phyloP scores from a whole-genome alignment of 2,113 vertebrate species.

The Ailuropoda melanoleuca region DNA sequence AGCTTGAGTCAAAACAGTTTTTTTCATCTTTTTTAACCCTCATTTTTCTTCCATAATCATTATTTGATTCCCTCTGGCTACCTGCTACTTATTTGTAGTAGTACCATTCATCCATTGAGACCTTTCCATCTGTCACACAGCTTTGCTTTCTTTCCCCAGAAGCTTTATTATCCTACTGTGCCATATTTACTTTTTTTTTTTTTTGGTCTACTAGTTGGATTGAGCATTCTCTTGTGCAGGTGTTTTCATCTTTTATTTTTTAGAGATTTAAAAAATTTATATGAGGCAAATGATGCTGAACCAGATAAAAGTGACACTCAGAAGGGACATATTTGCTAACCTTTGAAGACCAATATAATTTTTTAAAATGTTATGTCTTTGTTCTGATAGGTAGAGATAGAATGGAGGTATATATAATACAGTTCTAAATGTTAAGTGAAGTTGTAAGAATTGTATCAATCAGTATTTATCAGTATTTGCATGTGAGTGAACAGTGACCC shows the following conservation, averaged over 20 bases:
- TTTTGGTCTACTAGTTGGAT: conserved; percentile 77
- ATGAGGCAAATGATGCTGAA: conserved; percentile 46
- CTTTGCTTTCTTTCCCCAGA: conserved; percentile 88
- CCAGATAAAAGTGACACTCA: conserved; percentile 13
- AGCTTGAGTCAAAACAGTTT: conserved; percentile 70
- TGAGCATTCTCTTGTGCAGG: conserved; percentile 70
- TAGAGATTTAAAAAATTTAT: conserved; percentile 38
- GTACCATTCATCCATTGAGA: conserved; percentile 93
- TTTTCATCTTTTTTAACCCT: conserved; percentile 85
- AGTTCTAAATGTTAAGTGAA: conserved; percentile 47
- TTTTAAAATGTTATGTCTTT: neutral
- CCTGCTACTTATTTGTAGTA: conserved; percentile 89
- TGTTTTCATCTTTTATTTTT: conserved; percentile 54
- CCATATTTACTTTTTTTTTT: conserved; percentile 80
- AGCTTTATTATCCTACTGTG: conserved; percentile 87
- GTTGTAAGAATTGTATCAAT: neutral
- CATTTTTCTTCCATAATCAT: conserved; percentile 90
- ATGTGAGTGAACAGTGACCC: neutral
- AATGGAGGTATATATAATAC: neutral
- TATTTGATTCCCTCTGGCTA: conserved; percentile 89
- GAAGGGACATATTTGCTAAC: neutral
- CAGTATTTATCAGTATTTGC: neutral
- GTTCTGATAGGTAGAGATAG: neutral
- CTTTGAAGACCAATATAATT: neutral
- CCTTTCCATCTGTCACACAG: conserved; percentile 94